Evolutionary conservation across 2,797 vertebrate species (phyloP).

Genomic region (Lateolabrax maculatus): DNA sequence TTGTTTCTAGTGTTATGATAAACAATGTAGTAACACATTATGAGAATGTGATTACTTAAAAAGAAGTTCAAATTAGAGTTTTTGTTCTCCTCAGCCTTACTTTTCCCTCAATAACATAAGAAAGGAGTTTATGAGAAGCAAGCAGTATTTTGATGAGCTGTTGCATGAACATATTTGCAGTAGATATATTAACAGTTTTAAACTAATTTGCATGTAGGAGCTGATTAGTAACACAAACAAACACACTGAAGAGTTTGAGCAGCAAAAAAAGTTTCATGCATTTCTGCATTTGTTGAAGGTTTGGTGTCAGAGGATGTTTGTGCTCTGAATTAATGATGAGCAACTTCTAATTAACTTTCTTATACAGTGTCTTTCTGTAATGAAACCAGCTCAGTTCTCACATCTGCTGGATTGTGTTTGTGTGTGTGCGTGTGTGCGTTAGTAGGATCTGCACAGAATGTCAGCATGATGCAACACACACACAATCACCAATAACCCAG

Average conservation of each 20-base stretch:
- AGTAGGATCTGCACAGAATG: constrained; percentile 53
- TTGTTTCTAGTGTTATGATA: not conserved
- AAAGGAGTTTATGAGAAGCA: not conserved
- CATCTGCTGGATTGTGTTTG: constrained; percentile 29
- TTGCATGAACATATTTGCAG: not conserved
- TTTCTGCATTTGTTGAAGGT: not conserved
- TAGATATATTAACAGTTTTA: not conserved
- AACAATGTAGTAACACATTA: not conserved
- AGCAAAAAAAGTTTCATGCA: not conserved
- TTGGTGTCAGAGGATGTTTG: constrained; percentile 1
- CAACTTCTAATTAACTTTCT: constrained; percentile 13
- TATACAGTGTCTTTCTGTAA: not conserved
- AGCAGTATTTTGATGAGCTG: not conserved
- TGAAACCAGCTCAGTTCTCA: constrained; percentile 33
- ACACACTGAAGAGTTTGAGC: not conserved
- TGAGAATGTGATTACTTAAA: not conserved
- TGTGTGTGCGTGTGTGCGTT: constrained; percentile 16
- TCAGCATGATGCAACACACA: constrained; percentile 68
- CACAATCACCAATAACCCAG: constrained; percentile 59
- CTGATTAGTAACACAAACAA: constrained; percentile 6
- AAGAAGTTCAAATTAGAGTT: not conserved
- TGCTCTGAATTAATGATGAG: constrained; percentile 33
- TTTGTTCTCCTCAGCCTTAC: not conserved
- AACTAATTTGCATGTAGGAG: not conserved
- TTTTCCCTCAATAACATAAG: not conserved